A percentile compares a stretch with the other conserved stretches of the same genome.
These are phyloP conservation scores for Phaetusa simplex DNA, from an alignment of 2,113 vertebrate genomes.

Conservation along the genomic window DNA sequence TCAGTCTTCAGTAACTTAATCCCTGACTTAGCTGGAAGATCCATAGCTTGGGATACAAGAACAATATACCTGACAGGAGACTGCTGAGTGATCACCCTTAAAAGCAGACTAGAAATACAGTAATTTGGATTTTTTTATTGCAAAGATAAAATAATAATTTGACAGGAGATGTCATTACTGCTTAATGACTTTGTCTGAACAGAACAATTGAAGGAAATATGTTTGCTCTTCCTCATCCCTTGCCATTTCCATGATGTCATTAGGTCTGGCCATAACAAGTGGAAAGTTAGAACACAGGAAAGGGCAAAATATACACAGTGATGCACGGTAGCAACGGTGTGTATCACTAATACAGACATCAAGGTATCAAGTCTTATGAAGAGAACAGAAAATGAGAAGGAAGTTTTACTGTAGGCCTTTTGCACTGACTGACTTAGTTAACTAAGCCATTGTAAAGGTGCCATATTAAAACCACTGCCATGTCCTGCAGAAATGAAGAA, in stretches of 20 bases:
- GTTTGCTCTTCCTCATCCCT: slow-evolving; percentile 48
- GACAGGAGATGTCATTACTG: slow-evolving; percentile 57
- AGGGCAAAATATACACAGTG: background rate
- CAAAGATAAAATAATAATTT: slow-evolving; percentile 42
- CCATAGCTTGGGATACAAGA: background rate
- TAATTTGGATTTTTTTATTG: slow-evolving; percentile 16
- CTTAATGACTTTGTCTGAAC: slow-evolving; percentile 49
- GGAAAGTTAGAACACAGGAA: slow-evolving; percentile 8
- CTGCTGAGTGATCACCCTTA: background rate
- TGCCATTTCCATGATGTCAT: slow-evolving; percentile 57
- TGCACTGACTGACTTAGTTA: background rate
- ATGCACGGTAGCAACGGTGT: rapidly evolving
- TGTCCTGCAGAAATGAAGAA: background rate
- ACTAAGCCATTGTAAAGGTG: background rate
- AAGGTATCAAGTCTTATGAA: background rate
- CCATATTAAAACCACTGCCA: background rate
- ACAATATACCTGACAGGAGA: background rate
- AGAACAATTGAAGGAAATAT: slow-evolving; percentile 63
- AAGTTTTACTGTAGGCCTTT: background rate
- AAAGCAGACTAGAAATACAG: background rate
- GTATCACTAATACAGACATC: background rate
- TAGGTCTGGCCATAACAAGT: slow-evolving; percentile 38
- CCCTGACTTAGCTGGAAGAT: background rate
- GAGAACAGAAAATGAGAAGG: background rate
- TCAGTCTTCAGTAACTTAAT: background rate